Conservation (phyloP, 1,140 invertebrate species). For the Chironomus striatipennis region DNA sequence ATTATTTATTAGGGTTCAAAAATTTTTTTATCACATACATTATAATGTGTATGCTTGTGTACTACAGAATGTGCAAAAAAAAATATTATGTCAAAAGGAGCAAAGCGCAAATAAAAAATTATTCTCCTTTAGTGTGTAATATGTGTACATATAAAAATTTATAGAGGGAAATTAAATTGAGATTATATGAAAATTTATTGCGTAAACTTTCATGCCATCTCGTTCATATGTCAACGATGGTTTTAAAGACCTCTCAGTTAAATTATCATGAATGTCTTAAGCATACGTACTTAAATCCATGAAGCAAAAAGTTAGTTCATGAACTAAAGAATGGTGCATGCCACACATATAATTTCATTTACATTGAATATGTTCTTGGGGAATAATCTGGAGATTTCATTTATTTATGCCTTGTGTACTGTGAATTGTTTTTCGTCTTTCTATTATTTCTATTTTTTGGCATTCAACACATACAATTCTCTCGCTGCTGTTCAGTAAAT, state of each 20-base stretch:
- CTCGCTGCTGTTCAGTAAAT: no score
- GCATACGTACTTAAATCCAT: not conserved
- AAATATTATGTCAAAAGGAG: not conserved
- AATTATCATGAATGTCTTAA: not conserved
- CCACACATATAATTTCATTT: not conserved
- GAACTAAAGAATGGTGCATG: not conserved
- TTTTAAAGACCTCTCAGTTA: not conserved
- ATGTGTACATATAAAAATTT: no score
- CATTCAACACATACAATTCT: not conserved
- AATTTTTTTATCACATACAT: slow-evolving; percentile 7
- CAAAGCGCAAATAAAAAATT: no score
- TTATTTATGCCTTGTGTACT: not conserved
- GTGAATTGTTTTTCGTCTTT: no score
- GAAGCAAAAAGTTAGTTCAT: not conserved
- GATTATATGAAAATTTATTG: slow-evolving; percentile 23
- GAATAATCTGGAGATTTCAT: not conserved
- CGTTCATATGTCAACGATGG: not conserved
- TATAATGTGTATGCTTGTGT: not conserved
- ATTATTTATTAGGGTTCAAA: slow-evolving; percentile 14
- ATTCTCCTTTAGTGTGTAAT: no score
- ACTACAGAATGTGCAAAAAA: not conserved
- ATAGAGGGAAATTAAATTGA: not conserved
- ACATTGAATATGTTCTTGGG: not conserved
- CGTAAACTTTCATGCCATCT: not conserved
- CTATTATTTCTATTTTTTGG: not conserved